Percentiles rank a stretch among this genome's conserved stretches.
Conservation (phyloP, 2,113 vertebrate genomes). For the Psilopogon haemacephalus region DNA sequence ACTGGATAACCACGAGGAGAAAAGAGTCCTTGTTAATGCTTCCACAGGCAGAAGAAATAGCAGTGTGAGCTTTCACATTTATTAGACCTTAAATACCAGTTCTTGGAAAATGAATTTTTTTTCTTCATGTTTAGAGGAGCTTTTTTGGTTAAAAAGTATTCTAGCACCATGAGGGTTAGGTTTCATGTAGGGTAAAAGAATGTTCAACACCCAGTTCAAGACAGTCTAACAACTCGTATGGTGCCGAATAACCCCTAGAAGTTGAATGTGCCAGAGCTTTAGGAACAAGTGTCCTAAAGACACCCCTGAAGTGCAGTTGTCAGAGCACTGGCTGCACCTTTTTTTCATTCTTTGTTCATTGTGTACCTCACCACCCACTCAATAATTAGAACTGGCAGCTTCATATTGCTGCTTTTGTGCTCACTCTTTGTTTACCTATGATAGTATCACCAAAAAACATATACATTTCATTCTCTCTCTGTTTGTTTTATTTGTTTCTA, state of each 20-base stretch:
- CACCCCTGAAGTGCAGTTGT: background rate
- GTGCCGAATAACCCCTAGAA: background rate
- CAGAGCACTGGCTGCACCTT: background rate
- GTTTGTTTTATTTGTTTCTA: background rate
- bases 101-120: background rate
- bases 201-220: background rate
- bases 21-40: background rate
- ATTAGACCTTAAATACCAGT: background rate
- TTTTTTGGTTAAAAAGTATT: background rate
- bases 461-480: background rate
- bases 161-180: background rate
- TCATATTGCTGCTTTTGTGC: constrained; percentile 60
- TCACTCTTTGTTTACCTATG: constrained; percentile 59
- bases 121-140: background rate
- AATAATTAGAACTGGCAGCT: constrained; percentile 63
- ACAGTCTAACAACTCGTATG: background rate
- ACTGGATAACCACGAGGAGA: background rate
- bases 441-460: constrained; percentile 54
- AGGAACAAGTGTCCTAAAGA: background rate
- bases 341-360: background rate
- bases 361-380: constrained; percentile 38
- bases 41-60: background rate
- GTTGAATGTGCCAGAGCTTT: background rate
- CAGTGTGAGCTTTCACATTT: background rate
- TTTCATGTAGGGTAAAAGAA: background rate